Base-by-base conservation (phyloP, 2,797 vertebrate species). In the Nothura maculosa region DNA sequence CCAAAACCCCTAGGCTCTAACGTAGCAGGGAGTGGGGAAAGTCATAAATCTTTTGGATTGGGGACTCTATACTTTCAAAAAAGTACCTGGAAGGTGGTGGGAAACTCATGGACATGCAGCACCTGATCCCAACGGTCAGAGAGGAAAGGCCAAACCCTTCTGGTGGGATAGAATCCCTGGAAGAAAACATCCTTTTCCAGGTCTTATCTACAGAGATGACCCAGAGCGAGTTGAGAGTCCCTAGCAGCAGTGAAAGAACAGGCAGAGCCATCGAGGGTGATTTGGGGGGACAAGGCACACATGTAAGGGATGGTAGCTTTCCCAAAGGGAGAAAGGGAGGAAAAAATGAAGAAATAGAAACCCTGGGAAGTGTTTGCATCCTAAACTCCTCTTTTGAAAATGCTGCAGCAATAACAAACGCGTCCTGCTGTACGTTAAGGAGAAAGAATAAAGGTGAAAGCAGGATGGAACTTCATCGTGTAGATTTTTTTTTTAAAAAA, bases 361-460 rank as follows among this genome's bases (percentile, higher is more conserved):
- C 22, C 27, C 9, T 3, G 8, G 27, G 16, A 36, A 50, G 34
- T 42, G 60, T 69, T 90, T 92, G 93, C 68, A 70, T 89, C 40
- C 72, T 69, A 58, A 85, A 34, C 27, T 89, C 58, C 74, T 43
- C 20, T 45, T 90, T 75, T 90, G 10, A 5, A 40, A 89, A 69
- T 14, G 17, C 69, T 83, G 25, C 79, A 28, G 50, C 70, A 61
- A 64, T 85, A 94, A 87, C 70, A 84, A 81, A 92, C 25, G 34
- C 66, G 57, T 89, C 74, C 69, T 55, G 81, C 67, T 67, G 87
- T 63, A 69, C 50, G 69, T 40, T 61, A 85, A 93, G 58, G 63
- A 87, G 76, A 92, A 91, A 81, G 92, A 94, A 81, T 63, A 96
- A 91, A 95, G 87, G 90, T 94, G 90, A 92, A 94, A 91, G 7